These are phyloP conservation scores for Benitochromis conjunctus DNA, from an alignment of 2,113 vertebrate genomes.

Conservation along the genomic window DNA sequence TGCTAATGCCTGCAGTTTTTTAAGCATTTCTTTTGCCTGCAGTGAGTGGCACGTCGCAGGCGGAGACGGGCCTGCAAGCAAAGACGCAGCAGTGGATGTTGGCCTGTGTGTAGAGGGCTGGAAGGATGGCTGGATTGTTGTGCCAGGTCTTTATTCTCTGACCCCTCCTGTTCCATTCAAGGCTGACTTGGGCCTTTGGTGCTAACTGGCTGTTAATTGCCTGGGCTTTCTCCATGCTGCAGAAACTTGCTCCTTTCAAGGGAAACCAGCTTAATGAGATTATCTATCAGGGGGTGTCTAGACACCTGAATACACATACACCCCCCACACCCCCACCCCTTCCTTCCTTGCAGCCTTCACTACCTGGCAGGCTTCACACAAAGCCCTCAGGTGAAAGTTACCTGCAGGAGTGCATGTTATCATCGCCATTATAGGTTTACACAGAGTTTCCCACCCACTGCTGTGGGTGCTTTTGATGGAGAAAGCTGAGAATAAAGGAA, in stretches of 20 bases:
- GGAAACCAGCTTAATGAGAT: conserved; percentile 73
- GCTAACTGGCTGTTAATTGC: conserved; percentile 75
- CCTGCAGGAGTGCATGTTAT: conserved; percentile 45
- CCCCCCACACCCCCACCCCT: neutral
- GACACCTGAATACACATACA: conserved; percentile 72
- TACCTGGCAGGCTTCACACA: neutral
- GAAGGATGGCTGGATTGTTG: conserved; percentile 1
- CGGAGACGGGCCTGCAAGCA: neutral
- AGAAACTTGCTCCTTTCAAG: conserved; percentile 57
- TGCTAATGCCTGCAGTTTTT: conserved; percentile 2
- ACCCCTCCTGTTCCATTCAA: conserved; percentile 50
- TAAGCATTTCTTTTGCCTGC: conserved; percentile 25
- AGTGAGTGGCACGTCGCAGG: neutral
- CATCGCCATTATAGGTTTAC: conserved; percentile 70
- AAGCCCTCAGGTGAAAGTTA: conserved; percentile 64
- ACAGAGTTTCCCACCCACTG: conserved; percentile 30
- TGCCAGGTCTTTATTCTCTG: conserved; percentile 30
- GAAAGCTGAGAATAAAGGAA: neutral
- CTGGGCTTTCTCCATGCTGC: conserved; percentile 54
- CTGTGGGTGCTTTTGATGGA: conserved; percentile 1
- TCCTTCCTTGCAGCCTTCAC: neutral
- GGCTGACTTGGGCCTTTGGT: conserved; percentile 50
- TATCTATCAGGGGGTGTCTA: conserved; percentile 71
- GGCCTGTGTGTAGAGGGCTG: neutral
- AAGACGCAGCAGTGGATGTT: neutral